Evolutionary conservation across 1,140 invertebrate genomes (phyloP).

Genomic region (Drosophila repletoides): DNA sequence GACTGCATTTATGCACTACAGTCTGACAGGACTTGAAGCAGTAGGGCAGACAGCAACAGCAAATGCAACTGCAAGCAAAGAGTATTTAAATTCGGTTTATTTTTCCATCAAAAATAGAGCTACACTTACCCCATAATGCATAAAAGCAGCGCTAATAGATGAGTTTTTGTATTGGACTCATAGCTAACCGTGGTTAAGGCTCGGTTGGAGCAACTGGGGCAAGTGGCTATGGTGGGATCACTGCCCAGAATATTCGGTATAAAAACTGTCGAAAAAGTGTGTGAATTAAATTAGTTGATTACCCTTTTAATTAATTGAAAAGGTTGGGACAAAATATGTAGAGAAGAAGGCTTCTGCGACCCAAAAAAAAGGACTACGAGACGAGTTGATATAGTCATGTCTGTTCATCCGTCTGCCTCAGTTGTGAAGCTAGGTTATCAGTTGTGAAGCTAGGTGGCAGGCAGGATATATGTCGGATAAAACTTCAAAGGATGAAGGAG

Average conservation of each 20-base stretch:
- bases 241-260: not conserved
- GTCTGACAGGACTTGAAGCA: slow-evolving; percentile 1
- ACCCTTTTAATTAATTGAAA: too few relatives aligned
- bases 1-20: not conserved
- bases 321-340: too few relatives aligned
- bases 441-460: too few relatives aligned
- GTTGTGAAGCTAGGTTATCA: too few relatives aligned
- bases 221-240: not conserved
- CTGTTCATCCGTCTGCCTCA: too few relatives aligned
- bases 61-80: not conserved
- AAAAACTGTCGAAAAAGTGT: not conserved
- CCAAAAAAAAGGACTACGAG: too few relatives aligned
- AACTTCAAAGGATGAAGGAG: too few relatives aligned
- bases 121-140: slow-evolving; percentile 81
- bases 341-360: too few relatives aligned
- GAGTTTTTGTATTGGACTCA: slow-evolving; percentile 84
- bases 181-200: not conserved
- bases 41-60: slow-evolving; percentile 6
- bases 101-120: too few relatives aligned
- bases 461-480: too few relatives aligned
- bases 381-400: too few relatives aligned
- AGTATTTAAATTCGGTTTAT: too few relatives aligned
- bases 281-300: not conserved
- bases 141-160: slow-evolving; percentile 84
- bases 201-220: not conserved